Evolutionary conservation across 2,797 vertebrate species (phyloP).

Genomic region (Lagocephalus sceleratus): DNA sequence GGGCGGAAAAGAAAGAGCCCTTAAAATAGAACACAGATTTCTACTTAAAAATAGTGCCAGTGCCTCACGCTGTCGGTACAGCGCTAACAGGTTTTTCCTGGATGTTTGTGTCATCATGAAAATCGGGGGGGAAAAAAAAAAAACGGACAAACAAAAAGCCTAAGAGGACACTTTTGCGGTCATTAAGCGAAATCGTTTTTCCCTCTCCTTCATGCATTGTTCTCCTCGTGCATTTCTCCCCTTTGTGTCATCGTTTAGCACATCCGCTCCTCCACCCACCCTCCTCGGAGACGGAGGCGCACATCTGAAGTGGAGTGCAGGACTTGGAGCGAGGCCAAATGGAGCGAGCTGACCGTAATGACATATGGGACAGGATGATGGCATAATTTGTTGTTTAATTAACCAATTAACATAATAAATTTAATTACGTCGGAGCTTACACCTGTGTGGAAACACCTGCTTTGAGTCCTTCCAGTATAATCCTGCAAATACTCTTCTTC

Average conservation of each 20-base stretch:
- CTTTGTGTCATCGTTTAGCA: not conserved
- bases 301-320: slow-evolving; percentile 45
- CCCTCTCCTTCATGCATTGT: slow-evolving; percentile 7
- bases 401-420: slow-evolving; percentile 59
- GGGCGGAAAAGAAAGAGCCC: not conserved
- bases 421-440: slow-evolving; percentile 47
- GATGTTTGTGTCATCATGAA: not conserved
- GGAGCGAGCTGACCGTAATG: slow-evolving; percentile 37
- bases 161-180: slow-evolving; percentile 8
- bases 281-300: slow-evolving; percentile 46
- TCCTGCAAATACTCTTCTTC: slow-evolving; percentile 12
- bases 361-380: slow-evolving; percentile 40
- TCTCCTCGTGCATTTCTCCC: no score
- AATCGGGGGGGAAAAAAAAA: no score
- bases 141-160: not conserved
- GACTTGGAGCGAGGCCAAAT: slow-evolving; percentile 50
- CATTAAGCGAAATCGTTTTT: not conserved
- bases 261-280: slow-evolving; percentile 15
- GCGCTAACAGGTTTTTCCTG: slow-evolving; percentile 1
- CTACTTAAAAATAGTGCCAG: slow-evolving; percentile 1
- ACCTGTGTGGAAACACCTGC: slow-evolving; percentile 62
- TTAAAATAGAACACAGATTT: not conserved
- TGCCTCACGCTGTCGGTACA: not conserved
- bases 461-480: slow-evolving; percentile 14
- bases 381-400: slow-evolving; percentile 66